Percentiles rank a stretch among this genome's conserved stretches.
These are phyloP conservation scores for Horisme vitalbata DNA, from an alignment of 2,888 invertebrate species.

Conservation along the genomic window DNA sequence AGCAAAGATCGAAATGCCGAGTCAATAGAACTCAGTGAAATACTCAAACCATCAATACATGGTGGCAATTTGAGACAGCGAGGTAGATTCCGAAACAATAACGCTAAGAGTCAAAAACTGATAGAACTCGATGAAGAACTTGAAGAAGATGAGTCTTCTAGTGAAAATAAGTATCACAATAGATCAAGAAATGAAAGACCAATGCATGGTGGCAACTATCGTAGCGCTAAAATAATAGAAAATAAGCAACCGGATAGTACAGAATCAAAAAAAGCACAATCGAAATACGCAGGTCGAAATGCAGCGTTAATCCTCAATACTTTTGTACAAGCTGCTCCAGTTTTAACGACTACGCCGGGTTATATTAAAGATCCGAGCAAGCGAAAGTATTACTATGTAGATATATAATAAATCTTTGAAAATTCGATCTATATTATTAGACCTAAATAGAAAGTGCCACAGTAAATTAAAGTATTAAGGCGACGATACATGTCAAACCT, in stretches of 20 bases:
- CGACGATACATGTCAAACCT: too few species aligned
- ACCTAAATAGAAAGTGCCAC: conserved; percentile 64
- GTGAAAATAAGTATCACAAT: conserved; percentile 44
- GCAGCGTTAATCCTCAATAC: conserved; percentile 64
- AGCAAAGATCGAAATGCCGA: conserved; percentile 47
- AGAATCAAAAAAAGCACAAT: conserved; percentile 32
- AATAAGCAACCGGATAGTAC: conserved; percentile 33
- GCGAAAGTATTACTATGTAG: conserved; percentile 78
- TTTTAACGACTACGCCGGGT: conserved; percentile 63
- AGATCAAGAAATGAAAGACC: conserved; percentile 42
- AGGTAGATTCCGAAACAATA: conserved; percentile 29
- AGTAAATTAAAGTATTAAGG: too few species aligned
- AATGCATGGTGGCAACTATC: conserved; percentile 76
- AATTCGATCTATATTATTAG: conserved; percentile 28
- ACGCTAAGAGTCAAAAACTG: conserved; percentile 52
- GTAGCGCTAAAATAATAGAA: conserved; percentile 56
- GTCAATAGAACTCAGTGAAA: conserved; percentile 47
- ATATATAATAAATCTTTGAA: conserved; percentile 40
- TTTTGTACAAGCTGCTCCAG: conserved; percentile 65
- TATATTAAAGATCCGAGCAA: conserved; percentile 78
- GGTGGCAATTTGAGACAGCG: conserved; percentile 55
- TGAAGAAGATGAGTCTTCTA: conserved; percentile 41
- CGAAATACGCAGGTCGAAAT: conserved; percentile 45
- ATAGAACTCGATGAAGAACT: conserved; percentile 57
- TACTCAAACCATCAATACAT: conserved; percentile 44